Evolutionary conservation across 1,140 invertebrate genomes (phyloP).

Genomic region (Bombus consobrinus): DNA sequence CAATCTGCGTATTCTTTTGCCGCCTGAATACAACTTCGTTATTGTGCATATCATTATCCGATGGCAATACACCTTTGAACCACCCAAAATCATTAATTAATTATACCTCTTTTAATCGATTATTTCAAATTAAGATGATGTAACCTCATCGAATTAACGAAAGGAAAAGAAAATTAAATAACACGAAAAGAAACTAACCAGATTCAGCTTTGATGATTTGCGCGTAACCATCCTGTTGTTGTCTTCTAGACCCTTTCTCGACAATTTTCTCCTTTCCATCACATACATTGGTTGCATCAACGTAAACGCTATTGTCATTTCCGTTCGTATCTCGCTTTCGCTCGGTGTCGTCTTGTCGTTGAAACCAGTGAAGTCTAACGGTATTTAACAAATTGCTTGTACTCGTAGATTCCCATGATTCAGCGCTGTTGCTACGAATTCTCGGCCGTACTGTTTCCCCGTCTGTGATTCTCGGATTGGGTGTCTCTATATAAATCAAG

Average conservation of each 20-base stretch:
- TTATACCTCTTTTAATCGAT: too few species aligned
- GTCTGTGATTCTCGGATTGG: slow-evolving; percentile 69
- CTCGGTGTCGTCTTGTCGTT: slow-evolving; percentile 64
- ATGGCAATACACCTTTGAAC: background rate
- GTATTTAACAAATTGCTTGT: slow-evolving; percentile 51
- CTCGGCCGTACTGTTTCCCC: slow-evolving; percentile 84
- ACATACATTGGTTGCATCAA: background rate
- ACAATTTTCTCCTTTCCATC: background rate
- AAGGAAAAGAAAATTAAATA: background rate
- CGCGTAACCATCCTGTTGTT: slow-evolving; percentile 43
- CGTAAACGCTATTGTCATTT: slow-evolving; percentile 70
- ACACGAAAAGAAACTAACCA: slow-evolving; percentile 28
- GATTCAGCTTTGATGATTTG: slow-evolving; percentile 20
- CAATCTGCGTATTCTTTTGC: slow-evolving; percentile 84
- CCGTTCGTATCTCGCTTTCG: slow-evolving; percentile 70
- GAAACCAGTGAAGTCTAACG: slow-evolving; percentile 77
- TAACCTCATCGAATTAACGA: background rate
- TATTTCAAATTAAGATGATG: background rate
- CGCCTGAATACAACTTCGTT: slow-evolving; percentile 85
- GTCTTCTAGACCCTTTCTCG: slow-evolving; percentile 1
- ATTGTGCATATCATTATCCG: slow-evolving; percentile 46
- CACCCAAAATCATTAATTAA: background rate
- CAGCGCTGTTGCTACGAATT: slow-evolving; percentile 85
- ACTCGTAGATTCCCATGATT: slow-evolving; percentile 82
- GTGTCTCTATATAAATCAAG: slow-evolving; percentile 55